Conservation (phyloP, 2,888 invertebrate genomes). For the Nemapogon koenigi region DNA sequence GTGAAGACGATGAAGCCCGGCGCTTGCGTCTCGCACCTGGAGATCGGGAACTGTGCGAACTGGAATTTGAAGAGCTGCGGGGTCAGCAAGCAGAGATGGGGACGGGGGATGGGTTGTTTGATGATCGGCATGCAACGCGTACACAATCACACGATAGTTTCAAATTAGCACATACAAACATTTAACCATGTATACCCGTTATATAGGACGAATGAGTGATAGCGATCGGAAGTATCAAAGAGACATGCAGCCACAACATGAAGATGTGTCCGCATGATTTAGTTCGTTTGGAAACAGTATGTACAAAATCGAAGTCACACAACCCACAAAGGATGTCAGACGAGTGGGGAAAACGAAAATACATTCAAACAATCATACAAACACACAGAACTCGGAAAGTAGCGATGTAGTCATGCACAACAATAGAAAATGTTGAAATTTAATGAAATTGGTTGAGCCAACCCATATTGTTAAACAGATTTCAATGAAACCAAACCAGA, state of each 20-base stretch:
- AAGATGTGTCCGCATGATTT: no score
- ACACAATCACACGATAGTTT: conserved; percentile 12
- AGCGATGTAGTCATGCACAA: conserved; percentile 15
- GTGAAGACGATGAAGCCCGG: conserved; percentile 49
- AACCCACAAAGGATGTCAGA: conserved; percentile 13
- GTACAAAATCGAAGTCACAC: background rate
- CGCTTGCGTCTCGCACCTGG: conserved; percentile 46
- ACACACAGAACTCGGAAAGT: background rate
- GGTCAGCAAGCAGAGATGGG: conserved; percentile 41
- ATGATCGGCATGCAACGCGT: conserved; percentile 15
- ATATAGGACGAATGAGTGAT: conserved; percentile 1
- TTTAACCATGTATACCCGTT: background rate
- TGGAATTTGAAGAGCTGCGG: conserved; percentile 65
- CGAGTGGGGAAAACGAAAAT: conserved; percentile 13
- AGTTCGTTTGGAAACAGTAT: no score
- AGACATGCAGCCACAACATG: background rate
- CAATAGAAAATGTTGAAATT: conserved; percentile 38
- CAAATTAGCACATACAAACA: conserved; percentile 10
- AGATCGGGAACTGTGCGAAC: conserved; percentile 56
- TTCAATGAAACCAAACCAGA: conserved; percentile 44
- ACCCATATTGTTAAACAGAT: conserved; percentile 23
- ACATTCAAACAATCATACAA: conserved; percentile 15
- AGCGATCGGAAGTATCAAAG: background rate
- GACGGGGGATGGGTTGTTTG: conserved; percentile 26
- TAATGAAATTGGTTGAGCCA: conserved; percentile 2